Conservation (phyloP, 2,797 vertebrate species). For the Saxicola maurus region DNA sequence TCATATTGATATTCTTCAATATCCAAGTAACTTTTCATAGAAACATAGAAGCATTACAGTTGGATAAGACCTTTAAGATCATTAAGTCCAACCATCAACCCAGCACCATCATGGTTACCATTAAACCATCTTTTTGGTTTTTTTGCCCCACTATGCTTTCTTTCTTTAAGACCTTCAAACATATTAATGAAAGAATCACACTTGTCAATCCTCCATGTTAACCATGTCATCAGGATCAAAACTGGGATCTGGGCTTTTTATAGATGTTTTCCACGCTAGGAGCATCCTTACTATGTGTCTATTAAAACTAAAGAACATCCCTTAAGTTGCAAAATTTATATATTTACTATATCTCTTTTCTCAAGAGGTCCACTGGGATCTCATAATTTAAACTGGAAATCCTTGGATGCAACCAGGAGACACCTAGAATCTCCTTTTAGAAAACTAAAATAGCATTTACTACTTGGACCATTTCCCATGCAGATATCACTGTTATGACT, state of each 20-base stretch:
- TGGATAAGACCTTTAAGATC: neutral
- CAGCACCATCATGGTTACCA: neutral
- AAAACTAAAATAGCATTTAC: neutral
- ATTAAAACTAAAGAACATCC: neutral
- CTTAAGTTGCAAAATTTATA: neutral
- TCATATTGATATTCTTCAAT: neutral
- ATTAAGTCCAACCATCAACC: neutral
- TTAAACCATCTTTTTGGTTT: neutral
- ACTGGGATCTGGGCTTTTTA: neutral
- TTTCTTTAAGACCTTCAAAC: neutral
- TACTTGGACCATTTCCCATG: neutral
- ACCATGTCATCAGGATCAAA: neutral
- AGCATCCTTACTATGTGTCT: neutral
- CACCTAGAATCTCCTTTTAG: neutral
- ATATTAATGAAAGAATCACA: rapidly evolving
- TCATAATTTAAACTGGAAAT: neutral
- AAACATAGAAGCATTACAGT: neutral
- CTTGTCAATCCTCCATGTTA: neutral
- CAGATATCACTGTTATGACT: neutral
- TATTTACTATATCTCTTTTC: neutral
- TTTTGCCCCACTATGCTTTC: neutral
- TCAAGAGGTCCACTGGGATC: neutral
- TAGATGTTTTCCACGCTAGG: neutral
- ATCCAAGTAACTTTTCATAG: neutral
- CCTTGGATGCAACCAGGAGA: neutral